A percentile compares a stretch with the other conserved stretches of the same genome.
Evolutionary conservation across 2,888 invertebrate species (phyloP).

Genomic region (Drosophila putrida): DNA sequence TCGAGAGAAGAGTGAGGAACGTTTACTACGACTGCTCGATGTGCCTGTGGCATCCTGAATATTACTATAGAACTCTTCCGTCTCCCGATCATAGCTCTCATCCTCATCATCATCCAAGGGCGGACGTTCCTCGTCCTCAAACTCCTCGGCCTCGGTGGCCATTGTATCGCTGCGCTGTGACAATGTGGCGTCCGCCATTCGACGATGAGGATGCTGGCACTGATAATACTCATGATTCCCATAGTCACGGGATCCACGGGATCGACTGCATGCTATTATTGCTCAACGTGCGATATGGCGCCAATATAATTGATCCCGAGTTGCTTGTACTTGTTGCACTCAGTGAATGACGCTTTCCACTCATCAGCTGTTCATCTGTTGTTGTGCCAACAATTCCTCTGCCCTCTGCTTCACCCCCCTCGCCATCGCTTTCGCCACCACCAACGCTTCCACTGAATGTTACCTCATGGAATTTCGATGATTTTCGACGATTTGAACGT

Average conservation of each 20-base stretch:
- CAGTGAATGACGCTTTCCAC: slow-evolving; percentile 43
- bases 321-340: slow-evolving; percentile 71
- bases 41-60: slow-evolving; percentile 82
- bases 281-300: slow-evolving; percentile 66
- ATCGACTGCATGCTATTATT: slow-evolving; percentile 40
- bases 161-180: slow-evolving; percentile 69
- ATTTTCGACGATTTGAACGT: slow-evolving; percentile 67
- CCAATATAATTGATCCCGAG: slow-evolving; percentile 51
- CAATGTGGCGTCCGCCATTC: slow-evolving; percentile 50
- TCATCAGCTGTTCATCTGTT: slow-evolving; percentile 38
- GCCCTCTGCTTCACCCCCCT: slow-evolving; percentile 13
- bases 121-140: slow-evolving; percentile 69
- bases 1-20: slow-evolving; percentile 84
- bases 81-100: slow-evolving; percentile 82
- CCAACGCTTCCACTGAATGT: slow-evolving; percentile 83
- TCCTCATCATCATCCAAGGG: slow-evolving; percentile 74
- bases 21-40: slow-evolving; percentile 79
- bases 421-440: slow-evolving; percentile 75
- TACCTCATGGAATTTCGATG: slow-evolving; percentile 81
- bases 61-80: slow-evolving; percentile 84
- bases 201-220: slow-evolving; percentile 64
- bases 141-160: slow-evolving; percentile 73
- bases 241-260: slow-evolving; percentile 60
- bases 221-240: slow-evolving; percentile 67
- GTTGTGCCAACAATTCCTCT: slow-evolving; percentile 5